Conservation (phyloP, 2,888 invertebrate genomes). For the Synergus itoensis region DNA sequence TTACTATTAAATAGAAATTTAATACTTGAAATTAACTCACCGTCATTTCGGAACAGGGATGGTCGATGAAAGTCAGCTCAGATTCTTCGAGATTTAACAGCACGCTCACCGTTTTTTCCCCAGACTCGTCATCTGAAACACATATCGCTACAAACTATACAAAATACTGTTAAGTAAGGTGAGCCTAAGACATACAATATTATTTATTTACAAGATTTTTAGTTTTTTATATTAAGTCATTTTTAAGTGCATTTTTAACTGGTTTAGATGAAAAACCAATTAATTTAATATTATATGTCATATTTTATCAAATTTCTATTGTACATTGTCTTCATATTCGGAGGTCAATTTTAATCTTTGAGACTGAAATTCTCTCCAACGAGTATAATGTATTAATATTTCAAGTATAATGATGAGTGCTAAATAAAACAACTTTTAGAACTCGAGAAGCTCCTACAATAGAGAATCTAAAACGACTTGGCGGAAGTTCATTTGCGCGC, state of each 20-base stretch:
- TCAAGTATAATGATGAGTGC: too few relatives aligned
- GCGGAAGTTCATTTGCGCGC: neutral
- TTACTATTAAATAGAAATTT: neutral
- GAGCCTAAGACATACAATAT: neutral
- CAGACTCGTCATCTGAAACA: slow-evolving; percentile 93
- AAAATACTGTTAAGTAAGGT: neutral
- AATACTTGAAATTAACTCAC: slow-evolving; percentile 81
- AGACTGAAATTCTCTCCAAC: neutral
- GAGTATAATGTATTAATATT: neutral
- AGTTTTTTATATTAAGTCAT: too few relatives aligned
- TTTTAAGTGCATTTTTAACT: too few relatives aligned
- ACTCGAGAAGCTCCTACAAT: neutral
- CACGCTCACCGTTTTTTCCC: slow-evolving; percentile 94
- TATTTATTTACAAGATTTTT: neutral
- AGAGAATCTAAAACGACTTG: neutral
- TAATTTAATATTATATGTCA: neutral
- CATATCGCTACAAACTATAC: slow-evolving; percentile 44
- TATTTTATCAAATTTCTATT: neutral
- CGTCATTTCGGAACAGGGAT: slow-evolving; percentile 93
- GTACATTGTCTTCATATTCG: neutral
- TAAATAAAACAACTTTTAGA: too few relatives aligned
- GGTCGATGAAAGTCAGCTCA: slow-evolving; percentile 93
- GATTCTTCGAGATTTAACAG: slow-evolving; percentile 93
- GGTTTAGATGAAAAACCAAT: too few relatives aligned
- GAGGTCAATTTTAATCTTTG: neutral